These are phyloP conservation scores for Melanotaenia nigrans DNA, from an alignment of 2,797 vertebrate species.

Conservation along the genomic window DNA sequence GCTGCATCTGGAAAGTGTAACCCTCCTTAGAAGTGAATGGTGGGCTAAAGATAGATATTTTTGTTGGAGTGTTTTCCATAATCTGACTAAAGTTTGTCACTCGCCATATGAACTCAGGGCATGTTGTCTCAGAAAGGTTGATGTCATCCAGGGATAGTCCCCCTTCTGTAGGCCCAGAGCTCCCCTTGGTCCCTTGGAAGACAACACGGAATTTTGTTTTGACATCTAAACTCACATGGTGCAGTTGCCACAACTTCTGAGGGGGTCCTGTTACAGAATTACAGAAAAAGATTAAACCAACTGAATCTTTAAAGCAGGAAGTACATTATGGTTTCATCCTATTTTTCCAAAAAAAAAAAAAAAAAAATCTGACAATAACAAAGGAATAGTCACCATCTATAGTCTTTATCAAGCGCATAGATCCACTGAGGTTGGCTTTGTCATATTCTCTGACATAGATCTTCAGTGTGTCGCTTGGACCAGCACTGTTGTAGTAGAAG, in stretches of 20 bases:
- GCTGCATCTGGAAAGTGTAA: constrained; percentile 89
- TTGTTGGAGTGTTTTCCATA: constrained; percentile 68
- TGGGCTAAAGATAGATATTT: constrained; percentile 82
- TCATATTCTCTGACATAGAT: constrained; percentile 87
- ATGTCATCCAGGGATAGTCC: constrained; percentile 93
- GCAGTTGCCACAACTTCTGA: constrained; percentile 86
- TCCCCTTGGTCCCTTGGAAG: constrained; percentile 83
- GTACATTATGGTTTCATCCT: neutral
- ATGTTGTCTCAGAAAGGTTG: constrained; percentile 91
- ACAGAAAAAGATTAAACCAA: neutral
- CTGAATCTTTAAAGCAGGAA: neutral
- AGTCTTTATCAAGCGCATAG: constrained; percentile 75
- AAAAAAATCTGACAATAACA: neutral
- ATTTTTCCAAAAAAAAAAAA: neutral
- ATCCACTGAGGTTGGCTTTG: constrained; percentile 62
- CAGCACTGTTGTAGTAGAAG: constrained; percentile 88
- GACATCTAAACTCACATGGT: constrained; percentile 83
- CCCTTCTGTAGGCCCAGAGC: constrained; percentile 68
- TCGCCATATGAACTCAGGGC: constrained; percentile 90
- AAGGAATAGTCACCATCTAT: constrained; percentile 80
- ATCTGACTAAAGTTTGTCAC: constrained; percentile 87
- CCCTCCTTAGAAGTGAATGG: constrained; percentile 87
- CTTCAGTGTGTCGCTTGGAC: constrained; percentile 74
- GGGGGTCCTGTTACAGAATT: constrained; percentile 67
- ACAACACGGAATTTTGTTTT: constrained; percentile 88